A percentile compares a stretch with the other conserved stretches of the same genome.
phyloP scores from a whole-genome alignment of 2,888 invertebrate genomes.

The Drosophila nr. medialis region DNA sequence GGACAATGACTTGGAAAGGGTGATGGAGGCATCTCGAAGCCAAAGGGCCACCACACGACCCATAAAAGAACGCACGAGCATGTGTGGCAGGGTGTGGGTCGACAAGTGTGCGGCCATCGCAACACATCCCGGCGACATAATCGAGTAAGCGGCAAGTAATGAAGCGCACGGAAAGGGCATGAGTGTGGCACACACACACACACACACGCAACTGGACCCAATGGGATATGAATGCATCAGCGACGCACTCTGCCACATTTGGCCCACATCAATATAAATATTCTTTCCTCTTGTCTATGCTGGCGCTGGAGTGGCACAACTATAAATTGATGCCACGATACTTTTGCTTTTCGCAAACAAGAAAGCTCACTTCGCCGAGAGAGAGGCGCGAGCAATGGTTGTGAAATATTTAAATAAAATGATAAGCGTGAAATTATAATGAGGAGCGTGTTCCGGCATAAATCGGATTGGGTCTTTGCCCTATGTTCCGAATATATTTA shows the following conservation, averaged over 20 bases:
- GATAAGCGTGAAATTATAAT: constrained; percentile 80
- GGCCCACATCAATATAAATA: constrained; percentile 52
- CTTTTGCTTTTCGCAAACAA: constrained; percentile 67
- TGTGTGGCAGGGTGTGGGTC: constrained; percentile 8
- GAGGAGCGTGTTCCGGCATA: constrained; percentile 78
- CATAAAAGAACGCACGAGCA: constrained; percentile 58
- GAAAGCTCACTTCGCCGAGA: constrained; percentile 70
- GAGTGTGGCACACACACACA: constrained; percentile 25
- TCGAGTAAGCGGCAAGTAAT: constrained; percentile 73
- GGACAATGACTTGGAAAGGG: constrained; percentile 28
- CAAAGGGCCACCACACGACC: constrained; percentile 62
- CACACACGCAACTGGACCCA: constrained; percentile 74
- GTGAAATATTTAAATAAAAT: constrained; percentile 75
- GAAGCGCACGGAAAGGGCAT: constrained; percentile 47
- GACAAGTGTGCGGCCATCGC: constrained; percentile 31
- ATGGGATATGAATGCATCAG: constrained; percentile 78
- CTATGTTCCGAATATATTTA: constrained; percentile 35
- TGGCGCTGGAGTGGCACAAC: constrained; percentile 40
- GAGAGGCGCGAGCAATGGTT: neutral
- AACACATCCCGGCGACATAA: constrained; percentile 63
- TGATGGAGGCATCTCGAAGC: constrained; percentile 14
- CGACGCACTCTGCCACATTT: constrained; percentile 36
- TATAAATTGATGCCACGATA: constrained; percentile 69
- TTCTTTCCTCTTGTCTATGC: constrained; percentile 5
- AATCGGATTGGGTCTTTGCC: constrained; percentile 50